Evolutionary conservation across 2,797 vertebrate genomes (phyloP), one percentile per base, ranked within the genome.

Genomic region (Crotalus adamanteus): DNA sequence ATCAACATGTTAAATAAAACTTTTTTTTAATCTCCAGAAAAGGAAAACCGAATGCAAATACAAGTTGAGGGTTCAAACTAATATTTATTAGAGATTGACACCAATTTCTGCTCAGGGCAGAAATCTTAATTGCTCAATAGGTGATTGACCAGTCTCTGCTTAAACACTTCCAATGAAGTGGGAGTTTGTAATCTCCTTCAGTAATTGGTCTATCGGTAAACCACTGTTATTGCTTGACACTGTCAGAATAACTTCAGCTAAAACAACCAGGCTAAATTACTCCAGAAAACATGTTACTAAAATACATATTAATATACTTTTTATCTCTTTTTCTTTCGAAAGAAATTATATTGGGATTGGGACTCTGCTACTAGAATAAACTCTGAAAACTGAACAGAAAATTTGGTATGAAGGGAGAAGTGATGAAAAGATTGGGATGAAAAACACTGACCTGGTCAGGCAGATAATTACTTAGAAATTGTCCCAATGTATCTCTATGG

Each of bases 1-100:
- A 25, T 13, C 94, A 95, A 92, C 91, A 90, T 90, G 18, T 31
- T 28, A 65, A 89, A 26, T 51, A 86, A 55, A 60, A 53, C 53
- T 37, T 14, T 59, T 22, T 31, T 47, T 59, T 20, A 78, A 59
- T 31, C 4, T 88, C 37, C n/a, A 57, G 60, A 22, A 65, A 47
- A 61, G 12, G 37, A 42, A 88, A 59, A 16, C 7, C 18, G 22
- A 25, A 47, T 25, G 42, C 73, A 83, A 83, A 83, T 47, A 25
- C 9, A 83, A 83, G 73, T 47, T 83, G 37, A 83, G 42, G 22
- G 42, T 25, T 83, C 42, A 47, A 47, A 47, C 18, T 83, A 42
- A 47, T 25, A 47, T 47, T 37, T 25, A 83, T 47, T 25, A 47
- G 20, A 37, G 42, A 47, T 12, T 25, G 9, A 12, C 3, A 12